These are phyloP conservation scores for Origma solitaria DNA, from an alignment of 2,113 vertebrate genomes.

Conservation along the genomic window DNA sequence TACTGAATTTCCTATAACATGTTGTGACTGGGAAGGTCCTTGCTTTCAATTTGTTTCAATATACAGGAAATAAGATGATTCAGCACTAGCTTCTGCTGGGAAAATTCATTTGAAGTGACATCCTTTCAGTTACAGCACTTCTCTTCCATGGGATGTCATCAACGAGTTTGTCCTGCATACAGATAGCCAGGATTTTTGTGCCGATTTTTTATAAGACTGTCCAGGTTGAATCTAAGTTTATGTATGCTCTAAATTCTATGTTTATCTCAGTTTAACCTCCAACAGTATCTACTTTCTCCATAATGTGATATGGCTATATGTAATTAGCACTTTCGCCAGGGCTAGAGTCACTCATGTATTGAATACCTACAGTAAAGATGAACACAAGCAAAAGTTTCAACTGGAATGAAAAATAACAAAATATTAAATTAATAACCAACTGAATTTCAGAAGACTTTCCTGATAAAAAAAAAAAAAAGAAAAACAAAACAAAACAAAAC, in stretches of 20 bases:
- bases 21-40: background rate
- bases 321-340: background rate
- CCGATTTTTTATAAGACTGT: background rate
- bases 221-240: background rate
- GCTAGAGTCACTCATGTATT: background rate
- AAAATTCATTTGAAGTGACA: background rate
- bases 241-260: background rate
- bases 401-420: background rate
- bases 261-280: background rate
- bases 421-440: background rate
- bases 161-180: background rate
- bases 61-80: background rate
- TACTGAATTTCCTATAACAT: background rate
- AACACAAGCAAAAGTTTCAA: background rate
- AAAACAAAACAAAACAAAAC: too few relatives aligned
- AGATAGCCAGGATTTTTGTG: background rate
- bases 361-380: background rate
- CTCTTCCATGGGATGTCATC: background rate
- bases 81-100: background rate
- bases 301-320: background rate
- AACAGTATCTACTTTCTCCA: background rate
- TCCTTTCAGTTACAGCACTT: background rate
- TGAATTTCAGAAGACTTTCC: background rate
- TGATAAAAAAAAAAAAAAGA: background rate
- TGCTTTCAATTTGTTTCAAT: background rate